Conservation (phyloP, 2,888 invertebrate genomes). For the Dicranocentrus wangi region DNA sequence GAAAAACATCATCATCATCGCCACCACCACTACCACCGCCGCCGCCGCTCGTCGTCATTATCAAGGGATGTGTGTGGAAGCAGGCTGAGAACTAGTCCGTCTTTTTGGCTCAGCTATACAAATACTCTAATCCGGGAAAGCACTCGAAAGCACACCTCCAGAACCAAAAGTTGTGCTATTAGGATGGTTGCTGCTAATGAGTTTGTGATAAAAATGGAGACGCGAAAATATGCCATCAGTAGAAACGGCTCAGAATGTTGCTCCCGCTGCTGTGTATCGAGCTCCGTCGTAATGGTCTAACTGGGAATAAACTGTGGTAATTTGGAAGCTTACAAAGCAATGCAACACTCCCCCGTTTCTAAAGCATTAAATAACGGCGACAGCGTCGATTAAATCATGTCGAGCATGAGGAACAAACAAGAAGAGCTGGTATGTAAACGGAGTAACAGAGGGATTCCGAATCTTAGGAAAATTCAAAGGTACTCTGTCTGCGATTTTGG, state of each 20-base stretch:
- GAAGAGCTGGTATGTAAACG: background rate
- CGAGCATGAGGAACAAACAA: background rate
- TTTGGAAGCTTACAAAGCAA: constrained; percentile 1
- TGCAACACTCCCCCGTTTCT: constrained; percentile 4
- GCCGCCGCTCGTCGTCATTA: background rate
- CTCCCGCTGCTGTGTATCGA: background rate
- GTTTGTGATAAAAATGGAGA: constrained; percentile 48
- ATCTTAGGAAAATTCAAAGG: background rate
- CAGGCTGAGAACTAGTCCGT: background rate
- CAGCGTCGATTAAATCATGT: constrained; percentile 42
- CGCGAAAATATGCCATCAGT: background rate
- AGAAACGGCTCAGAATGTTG: too few relatives aligned
- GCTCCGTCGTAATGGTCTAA: constrained; percentile 1
- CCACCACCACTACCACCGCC: background rate
- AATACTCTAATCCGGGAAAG: background rate
- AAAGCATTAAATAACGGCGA: constrained; percentile 49
- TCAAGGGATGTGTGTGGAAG: background rate
- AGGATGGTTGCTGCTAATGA: constrained; percentile 41
- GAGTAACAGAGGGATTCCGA: background rate
- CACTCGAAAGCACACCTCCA: too few relatives aligned
- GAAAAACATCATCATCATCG: background rate
- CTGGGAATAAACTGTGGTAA: constrained; percentile 17
- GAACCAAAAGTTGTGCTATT: too few relatives aligned
- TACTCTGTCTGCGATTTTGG: background rate
- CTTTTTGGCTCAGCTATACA: background rate